These are phyloP conservation scores for Turritopsis dohrnii DNA, from an alignment of 30 jellyfish, hydroid and myxozoan genomes.

Conservation along the genomic window DNA sequence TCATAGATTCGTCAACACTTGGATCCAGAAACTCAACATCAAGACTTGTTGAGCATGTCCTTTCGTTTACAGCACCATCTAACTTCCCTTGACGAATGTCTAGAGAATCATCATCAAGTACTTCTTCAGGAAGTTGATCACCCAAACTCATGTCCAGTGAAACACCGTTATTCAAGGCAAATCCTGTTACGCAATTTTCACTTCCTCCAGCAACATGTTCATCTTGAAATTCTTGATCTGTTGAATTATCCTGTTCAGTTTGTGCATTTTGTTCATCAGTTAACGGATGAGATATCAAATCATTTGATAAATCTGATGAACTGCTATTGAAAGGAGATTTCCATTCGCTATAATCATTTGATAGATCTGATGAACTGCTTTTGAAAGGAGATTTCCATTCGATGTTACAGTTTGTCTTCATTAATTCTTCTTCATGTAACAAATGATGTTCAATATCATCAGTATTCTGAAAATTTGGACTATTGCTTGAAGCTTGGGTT, in stretches of 20 bases:
- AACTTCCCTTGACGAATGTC: background rate
- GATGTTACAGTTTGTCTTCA: no score
- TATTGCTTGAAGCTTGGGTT: no score
- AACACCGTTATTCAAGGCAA: background rate
- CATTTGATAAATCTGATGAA: background rate
- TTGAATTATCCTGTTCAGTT: background rate
- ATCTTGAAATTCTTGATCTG: background rate
- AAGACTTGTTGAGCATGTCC: background rate
- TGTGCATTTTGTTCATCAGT: background rate
- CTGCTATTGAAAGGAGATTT: background rate
- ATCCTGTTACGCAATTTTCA: background rate
- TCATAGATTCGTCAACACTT: background rate
- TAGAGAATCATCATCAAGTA: background rate
- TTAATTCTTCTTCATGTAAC: background rate
- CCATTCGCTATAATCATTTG: background rate
- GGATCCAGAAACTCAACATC: background rate
- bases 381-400: background rate
- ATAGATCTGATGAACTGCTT: background rate
- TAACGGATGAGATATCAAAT: background rate
- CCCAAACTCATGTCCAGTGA: background rate
- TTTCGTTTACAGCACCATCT: background rate
- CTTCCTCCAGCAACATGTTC: background rate
- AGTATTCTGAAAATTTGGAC: background rate
- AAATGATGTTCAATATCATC: background rate
- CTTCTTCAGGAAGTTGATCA: background rate